These are phyloP conservation scores for Micrastur ruficollis DNA, from an alignment of 2,797 vertebrate species.

Conservation along the genomic window DNA sequence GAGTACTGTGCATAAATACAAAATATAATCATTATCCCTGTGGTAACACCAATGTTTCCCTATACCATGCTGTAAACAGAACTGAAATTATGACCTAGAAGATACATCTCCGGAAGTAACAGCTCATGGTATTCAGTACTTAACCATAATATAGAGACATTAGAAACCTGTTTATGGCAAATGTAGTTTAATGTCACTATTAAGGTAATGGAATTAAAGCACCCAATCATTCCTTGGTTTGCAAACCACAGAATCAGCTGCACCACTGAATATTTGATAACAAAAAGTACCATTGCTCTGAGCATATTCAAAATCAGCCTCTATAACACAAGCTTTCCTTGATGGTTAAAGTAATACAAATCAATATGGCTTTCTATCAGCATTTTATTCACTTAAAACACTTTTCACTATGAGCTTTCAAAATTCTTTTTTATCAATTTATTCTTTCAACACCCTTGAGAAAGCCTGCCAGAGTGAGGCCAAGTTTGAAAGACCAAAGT, in stretches of 20 bases:
- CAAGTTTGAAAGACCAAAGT: background rate
- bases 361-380: background rate
- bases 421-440: background rate
- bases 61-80: background rate
- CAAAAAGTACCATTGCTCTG: background rate
- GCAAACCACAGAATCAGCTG: background rate
- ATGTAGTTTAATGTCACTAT: background rate
- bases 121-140: background rate
- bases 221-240: background rate
- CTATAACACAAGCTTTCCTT: background rate
- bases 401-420: background rate
- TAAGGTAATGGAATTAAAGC: background rate
- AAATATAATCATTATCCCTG: background rate
- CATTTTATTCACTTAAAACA: background rate
- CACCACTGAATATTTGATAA: background rate
- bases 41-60: background rate
- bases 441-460: background rate
- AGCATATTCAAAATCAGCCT: background rate
- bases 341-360: background rate
- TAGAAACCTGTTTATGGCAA: background rate
- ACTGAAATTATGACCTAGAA: background rate
- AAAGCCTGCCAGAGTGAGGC: background rate
- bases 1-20: background rate
- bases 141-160: background rate
- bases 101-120: background rate